A percentile compares a stretch with the other conserved stretches of the same genome.
Conservation (phyloP, 2,113 vertebrate species). For the Oryzias javanicus region DNA sequence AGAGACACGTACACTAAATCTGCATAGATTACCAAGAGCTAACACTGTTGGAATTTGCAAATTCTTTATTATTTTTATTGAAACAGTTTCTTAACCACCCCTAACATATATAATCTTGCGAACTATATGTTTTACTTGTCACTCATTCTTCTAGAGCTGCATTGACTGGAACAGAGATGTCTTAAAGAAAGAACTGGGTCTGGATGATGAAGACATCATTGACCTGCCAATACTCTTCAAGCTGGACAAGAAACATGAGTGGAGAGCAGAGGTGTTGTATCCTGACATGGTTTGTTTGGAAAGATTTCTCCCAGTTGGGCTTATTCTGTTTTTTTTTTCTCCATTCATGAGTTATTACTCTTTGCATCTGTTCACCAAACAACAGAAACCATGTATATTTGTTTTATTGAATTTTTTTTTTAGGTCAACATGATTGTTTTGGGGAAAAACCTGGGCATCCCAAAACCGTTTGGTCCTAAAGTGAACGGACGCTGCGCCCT, state of each 20-base stretch:
- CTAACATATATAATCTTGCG: no score
- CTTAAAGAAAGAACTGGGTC: slow-evolving; percentile 88
- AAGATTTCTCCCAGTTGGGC: not conserved
- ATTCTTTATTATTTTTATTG: no score
- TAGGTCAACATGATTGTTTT: slow-evolving; percentile 94
- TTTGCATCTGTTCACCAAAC: not conserved
- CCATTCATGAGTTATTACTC: not conserved
- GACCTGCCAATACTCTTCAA: slow-evolving; percentile 92
- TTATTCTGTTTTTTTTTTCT: not conserved
- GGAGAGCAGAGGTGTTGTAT: slow-evolving; percentile 83
- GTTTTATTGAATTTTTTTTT: not conserved
- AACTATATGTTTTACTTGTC: not conserved
- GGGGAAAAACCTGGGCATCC: slow-evolving; percentile 84
- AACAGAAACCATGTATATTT: not conserved
- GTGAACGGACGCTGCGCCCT: slow-evolving; percentile 81
- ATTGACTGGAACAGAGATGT: slow-evolving; percentile 96
- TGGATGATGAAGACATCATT: slow-evolving; percentile 86
- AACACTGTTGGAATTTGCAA: no score
- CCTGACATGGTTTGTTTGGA: slow-evolving; percentile 86
- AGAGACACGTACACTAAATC: not conserved
- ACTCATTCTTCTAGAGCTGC: slow-evolving; percentile 78
- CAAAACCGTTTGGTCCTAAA: slow-evolving; percentile 89
- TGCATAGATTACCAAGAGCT: no score
- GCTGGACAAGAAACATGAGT: slow-evolving; percentile 31
- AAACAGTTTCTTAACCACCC: no score